Percentiles rank a stretch among this genome's conserved stretches.
phyloP scores from a whole-genome alignment of 2,888 invertebrate species.

The Acanthosepion lycidas region DNA sequence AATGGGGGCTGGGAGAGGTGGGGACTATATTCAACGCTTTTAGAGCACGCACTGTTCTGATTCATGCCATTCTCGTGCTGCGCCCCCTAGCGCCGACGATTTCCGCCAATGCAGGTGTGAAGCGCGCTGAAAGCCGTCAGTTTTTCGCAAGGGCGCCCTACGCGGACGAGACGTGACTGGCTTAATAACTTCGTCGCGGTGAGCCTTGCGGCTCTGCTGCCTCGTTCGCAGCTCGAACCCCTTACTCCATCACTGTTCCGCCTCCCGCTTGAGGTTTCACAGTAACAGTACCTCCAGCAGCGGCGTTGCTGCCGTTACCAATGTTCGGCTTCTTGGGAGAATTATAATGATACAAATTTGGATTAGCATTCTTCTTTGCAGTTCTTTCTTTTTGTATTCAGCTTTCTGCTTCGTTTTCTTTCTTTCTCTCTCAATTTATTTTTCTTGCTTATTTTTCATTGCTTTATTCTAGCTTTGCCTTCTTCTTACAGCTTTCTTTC shows the following conservation, averaged over 20 bases:
- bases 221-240: constrained; percentile 7
- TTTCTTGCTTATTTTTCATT: not conserved
- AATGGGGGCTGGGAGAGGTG: not conserved
- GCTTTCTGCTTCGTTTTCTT: not conserved
- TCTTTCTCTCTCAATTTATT: not conserved
- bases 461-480: not conserved
- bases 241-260: constrained; percentile 16
- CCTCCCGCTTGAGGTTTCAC: constrained; percentile 7
- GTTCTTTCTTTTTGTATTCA: not conserved
- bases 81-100: not conserved
- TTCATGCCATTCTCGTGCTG: constrained; percentile 20
- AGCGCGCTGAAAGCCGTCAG: constrained; percentile 33
- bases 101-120: not conserved
- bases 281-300: constrained; percentile 33
- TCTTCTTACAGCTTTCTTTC: too few relatives aligned
- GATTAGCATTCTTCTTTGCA: not conserved
- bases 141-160: constrained; percentile 15
- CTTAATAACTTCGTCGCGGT: not conserved
- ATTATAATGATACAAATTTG: not conserved
- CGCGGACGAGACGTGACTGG: not conserved
- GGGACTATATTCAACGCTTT: not conserved
- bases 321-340: not conserved
- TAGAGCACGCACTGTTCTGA: constrained; percentile 5
- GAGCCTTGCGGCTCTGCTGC: constrained; percentile 33
- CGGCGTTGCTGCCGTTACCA: not conserved